Evolutionary conservation across 2,797 vertebrate species (phyloP).

Genomic region (Streptopelia turtur): DNA sequence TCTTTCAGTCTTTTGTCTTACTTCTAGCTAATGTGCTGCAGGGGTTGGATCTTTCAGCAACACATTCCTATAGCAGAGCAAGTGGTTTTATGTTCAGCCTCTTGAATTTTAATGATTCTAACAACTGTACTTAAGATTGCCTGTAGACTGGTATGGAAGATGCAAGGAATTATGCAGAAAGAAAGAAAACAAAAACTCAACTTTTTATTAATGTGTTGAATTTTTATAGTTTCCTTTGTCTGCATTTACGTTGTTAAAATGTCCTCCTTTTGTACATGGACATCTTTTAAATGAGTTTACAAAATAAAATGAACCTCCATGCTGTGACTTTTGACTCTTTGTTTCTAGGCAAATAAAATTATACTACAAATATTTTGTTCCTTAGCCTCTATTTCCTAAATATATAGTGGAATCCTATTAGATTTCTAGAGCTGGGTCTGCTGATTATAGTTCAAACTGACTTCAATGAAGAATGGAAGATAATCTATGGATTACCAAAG

Average conservation of each 20-base stretch:
- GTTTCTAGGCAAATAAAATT: conserved; percentile 59
- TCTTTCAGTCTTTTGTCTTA: background rate
- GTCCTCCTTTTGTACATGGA: conserved; percentile 33
- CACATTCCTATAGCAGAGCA: conserved; percentile 52
- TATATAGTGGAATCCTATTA: background rate
- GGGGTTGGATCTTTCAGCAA: conserved; percentile 39
- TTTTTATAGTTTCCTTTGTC: conserved; percentile 51
- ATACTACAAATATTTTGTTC: background rate
- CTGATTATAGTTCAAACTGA: background rate
- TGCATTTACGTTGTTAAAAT: background rate
- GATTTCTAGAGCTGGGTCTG: background rate
- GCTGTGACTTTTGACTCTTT: conserved; percentile 31
- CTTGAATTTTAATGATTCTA: background rate
- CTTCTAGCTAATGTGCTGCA: background rate
- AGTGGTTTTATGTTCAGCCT: background rate
- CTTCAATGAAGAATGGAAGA: background rate
- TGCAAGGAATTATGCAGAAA: background rate
- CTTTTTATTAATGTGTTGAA: background rate
- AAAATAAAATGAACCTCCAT: conserved; percentile 53
- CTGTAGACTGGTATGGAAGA: background rate
- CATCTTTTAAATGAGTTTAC: conserved; percentile 69
- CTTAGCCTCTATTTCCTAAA: background rate
- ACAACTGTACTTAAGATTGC: background rate
- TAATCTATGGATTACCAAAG: background rate
- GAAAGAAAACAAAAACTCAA: conserved; percentile 21